Percentiles rank a stretch among this genome's conserved stretches.
These are phyloP conservation scores for Drosophila tristis DNA, from an alignment of 1,140 invertebrate genomes.

Conservation along the genomic window DNA sequence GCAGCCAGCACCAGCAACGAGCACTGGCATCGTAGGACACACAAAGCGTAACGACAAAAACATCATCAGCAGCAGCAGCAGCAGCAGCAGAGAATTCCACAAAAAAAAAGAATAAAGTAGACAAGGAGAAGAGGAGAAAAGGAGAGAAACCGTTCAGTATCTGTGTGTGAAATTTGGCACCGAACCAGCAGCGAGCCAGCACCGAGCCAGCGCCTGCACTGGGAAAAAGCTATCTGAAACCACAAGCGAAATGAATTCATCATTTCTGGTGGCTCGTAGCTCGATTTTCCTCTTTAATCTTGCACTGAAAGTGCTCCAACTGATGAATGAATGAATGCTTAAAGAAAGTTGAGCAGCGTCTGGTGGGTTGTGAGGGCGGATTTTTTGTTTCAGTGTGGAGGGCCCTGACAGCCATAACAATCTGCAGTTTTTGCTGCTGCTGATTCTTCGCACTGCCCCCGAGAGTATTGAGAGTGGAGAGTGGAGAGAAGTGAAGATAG, in stretches of 20 bases:
- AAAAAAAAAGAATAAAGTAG: neutral
- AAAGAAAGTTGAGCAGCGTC: too few relatives aligned
- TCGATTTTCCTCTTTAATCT: neutral
- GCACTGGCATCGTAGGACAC: neutral
- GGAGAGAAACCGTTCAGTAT: conserved; percentile 31
- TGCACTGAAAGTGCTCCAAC: too few relatives aligned
- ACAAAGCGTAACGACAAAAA: conserved; percentile 54
- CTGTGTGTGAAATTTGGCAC: conserved; percentile 51
- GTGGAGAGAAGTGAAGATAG: neutral
- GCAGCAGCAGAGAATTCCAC: conserved; percentile 16
- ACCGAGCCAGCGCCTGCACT: conserved; percentile 18
- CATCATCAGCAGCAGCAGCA: conserved; percentile 33
- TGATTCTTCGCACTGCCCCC: conserved; percentile 24
- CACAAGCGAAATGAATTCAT: conserved; percentile 10
- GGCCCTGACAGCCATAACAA: conserved; percentile 53
- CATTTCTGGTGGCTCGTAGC: conserved; percentile 1
- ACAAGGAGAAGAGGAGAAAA: neutral
- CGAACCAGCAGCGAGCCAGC: neutral
- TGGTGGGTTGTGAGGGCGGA: neutral
- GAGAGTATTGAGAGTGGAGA: conserved; percentile 5
- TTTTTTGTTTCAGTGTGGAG: conserved; percentile 15
- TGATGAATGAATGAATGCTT: too few relatives aligned
- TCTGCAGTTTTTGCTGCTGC: conserved; percentile 46
- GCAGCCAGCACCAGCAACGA: too few relatives aligned
- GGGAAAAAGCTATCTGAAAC: conserved; percentile 16